Conservation (phyloP, 2,888 invertebrate species). For the Vanessa cardui region DNA sequence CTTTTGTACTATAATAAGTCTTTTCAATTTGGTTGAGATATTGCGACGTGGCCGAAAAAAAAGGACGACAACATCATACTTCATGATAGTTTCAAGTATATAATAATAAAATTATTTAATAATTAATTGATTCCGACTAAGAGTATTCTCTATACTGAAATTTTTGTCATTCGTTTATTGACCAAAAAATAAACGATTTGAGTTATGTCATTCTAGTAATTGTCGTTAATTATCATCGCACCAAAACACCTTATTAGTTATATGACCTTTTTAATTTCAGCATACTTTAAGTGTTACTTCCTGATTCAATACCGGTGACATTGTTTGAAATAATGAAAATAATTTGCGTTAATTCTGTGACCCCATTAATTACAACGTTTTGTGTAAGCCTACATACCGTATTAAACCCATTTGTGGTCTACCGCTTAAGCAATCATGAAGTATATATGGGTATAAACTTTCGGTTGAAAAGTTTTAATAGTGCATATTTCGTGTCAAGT, state of each 20-base stretch:
- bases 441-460: constrained; percentile 19
- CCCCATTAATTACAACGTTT: constrained; percentile 47
- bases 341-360: constrained; percentile 47
- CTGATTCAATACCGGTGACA: constrained; percentile 39
- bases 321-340: constrained; percentile 41
- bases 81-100: too few species aligned
- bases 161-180: too few species aligned
- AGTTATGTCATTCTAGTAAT: background rate
- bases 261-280: constrained; percentile 42
- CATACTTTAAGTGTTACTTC: constrained; percentile 33
- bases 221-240: background rate
- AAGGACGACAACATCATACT: too few species aligned
- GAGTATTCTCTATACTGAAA: too few species aligned
- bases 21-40: too few species aligned
- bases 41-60: too few species aligned
- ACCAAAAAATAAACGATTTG: too few species aligned
- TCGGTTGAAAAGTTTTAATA: background rate
- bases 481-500: constrained; percentile 14
- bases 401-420: constrained; percentile 43
- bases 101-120: too few species aligned
- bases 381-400: constrained; percentile 38
- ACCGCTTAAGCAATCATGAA: constrained; percentile 38
- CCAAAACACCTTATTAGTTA: background rate
- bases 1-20: too few species aligned
- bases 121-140: too few species aligned